phyloP scores from a whole-genome alignment of 23 tunicate genomes.

The Diplosoma virens region DNA sequence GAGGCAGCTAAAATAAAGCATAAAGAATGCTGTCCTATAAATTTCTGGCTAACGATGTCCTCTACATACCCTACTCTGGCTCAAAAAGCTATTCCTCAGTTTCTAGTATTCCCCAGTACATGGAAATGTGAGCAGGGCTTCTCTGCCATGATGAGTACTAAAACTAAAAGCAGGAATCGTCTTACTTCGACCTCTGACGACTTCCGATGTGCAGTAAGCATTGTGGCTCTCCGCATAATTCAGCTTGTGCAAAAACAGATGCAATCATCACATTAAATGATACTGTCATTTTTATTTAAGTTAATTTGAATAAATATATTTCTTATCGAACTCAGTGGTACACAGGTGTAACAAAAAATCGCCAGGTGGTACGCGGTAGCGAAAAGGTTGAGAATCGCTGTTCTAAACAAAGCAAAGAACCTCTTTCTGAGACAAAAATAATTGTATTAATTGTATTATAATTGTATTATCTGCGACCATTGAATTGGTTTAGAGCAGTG shows the following conservation, averaged over 20 bases:
- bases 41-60: slow-evolving; percentile 53
- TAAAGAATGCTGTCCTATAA: slow-evolving; percentile 53
- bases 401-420: too few species aligned
- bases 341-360: slow-evolving; percentile 8
- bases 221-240: slow-evolving; percentile 5
- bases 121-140: slow-evolving; percentile 61
- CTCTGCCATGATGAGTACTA: slow-evolving; percentile 38
- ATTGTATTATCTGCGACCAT: too few species aligned
- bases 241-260: slow-evolving; percentile 11
- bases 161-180: slow-evolving; percentile 37
- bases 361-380: slow-evolving; percentile 22
- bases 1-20: slow-evolving; percentile 40
- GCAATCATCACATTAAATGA: slow-evolving; percentile 2
- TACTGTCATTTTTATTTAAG: neutral
- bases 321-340: slow-evolving; percentile 11
- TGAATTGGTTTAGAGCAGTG: too few species aligned
- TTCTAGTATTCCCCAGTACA: slow-evolving; percentile 29
- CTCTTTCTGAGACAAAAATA: too few species aligned
- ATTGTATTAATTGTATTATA: too few species aligned
- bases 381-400: slow-evolving; percentile 9
- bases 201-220: slow-evolving; percentile 31
- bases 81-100: slow-evolving; percentile 43
- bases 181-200: slow-evolving; percentile 16
- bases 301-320: slow-evolving; percentile 2
- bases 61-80: slow-evolving; percentile 43